Evolutionary conservation across 2,888 invertebrate species (phyloP).

Genomic region (Alloscopus bannaensis): DNA sequence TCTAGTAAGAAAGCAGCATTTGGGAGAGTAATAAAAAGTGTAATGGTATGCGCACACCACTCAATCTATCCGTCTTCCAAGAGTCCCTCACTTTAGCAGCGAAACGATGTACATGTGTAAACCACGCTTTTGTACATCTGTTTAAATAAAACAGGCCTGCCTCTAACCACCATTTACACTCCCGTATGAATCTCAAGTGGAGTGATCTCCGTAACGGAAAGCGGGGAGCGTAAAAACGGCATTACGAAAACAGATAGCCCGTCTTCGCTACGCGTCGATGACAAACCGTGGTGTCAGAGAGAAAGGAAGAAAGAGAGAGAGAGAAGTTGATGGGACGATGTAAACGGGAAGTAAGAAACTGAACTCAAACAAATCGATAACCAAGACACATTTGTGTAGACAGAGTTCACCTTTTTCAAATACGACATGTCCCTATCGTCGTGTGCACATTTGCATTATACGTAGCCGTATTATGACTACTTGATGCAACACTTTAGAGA

Average conservation of each 20-base stretch:
- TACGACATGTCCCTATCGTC: too few species aligned
- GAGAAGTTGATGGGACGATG: too few species aligned
- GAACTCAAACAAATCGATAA: constrained; percentile 50
- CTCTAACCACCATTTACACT: constrained; percentile 1
- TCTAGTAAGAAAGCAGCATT: constrained; percentile 45
- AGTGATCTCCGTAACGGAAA: constrained; percentile 30
- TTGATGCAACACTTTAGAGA: constrained; percentile 39
- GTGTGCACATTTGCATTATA: neutral
- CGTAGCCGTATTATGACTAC: constrained; percentile 27
- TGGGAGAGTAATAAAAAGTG: constrained; percentile 62
- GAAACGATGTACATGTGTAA: too few species aligned
- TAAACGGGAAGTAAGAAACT: constrained; percentile 33
- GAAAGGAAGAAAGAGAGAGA: constrained; percentile 5
- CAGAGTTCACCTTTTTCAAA: constrained; percentile 34
- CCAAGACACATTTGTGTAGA: constrained; percentile 20
- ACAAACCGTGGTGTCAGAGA: constrained; percentile 38
- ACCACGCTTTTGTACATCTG: neutral
- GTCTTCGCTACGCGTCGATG: constrained; percentile 42
- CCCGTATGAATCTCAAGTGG: constrained; percentile 23
- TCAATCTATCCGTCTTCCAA: constrained; percentile 50
- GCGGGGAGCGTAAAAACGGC: constrained; percentile 43
- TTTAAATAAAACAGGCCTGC: constrained; percentile 31
- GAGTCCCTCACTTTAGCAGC: too few species aligned
- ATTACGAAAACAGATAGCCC: constrained; percentile 51
- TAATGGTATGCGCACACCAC: constrained; percentile 64